These are phyloP conservation scores for Saccostrea echinata DNA, from an alignment of 1,140 invertebrate genomes.

Conservation along the genomic window DNA sequence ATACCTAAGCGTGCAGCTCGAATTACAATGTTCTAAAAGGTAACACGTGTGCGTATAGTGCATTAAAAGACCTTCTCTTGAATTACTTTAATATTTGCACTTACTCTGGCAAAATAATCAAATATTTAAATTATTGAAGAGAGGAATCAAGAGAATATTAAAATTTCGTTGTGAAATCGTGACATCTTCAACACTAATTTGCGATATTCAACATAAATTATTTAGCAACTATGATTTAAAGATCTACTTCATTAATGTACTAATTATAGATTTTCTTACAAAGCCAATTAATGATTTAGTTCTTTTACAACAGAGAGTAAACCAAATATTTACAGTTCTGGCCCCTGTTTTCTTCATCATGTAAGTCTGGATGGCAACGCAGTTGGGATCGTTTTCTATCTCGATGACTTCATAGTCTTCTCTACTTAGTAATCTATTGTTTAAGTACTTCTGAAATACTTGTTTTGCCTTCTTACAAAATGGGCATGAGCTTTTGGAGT, in stretches of 20 bases:
- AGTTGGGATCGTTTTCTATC: conserved; percentile 89
- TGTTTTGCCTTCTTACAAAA: conserved; percentile 91
- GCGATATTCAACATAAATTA: background rate
- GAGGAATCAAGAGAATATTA: background rate
- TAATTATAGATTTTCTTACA: background rate
- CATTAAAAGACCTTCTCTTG: background rate
- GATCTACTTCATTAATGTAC: background rate
- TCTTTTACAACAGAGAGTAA: background rate
- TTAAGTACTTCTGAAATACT: conserved; percentile 77
- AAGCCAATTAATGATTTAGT: background rate
- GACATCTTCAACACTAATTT: background rate
- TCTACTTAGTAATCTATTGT: conserved; percentile 82
- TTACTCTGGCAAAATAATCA: background rate
- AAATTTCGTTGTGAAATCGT: background rate
- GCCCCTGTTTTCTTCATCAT: conserved; percentile 91
- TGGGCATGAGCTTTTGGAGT: conserved; percentile 93
- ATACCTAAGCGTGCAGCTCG: too few relatives aligned
- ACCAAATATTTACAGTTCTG: conserved; percentile 83
- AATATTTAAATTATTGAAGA: background rate
- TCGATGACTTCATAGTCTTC: conserved; percentile 89
- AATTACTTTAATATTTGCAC: background rate
- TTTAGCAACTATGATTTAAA: background rate
- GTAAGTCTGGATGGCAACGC: conserved; percentile 88
- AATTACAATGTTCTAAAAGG: conserved; percentile 3
- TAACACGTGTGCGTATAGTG: background rate